Conservation (phyloP, 2,888 invertebrate species). For the Hypomecis punctinalis region DNA sequence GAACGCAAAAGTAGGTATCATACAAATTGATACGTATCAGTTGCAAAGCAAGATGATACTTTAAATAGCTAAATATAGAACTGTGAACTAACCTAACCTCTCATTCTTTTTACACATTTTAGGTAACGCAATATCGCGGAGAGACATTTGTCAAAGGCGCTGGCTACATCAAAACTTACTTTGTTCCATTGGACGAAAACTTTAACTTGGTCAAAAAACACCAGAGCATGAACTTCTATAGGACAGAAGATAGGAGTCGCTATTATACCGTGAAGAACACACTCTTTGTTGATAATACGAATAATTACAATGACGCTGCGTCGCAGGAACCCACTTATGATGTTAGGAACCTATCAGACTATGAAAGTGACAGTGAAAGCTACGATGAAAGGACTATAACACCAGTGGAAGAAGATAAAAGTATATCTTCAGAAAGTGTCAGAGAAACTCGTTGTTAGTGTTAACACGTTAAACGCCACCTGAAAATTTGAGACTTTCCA, state of each 20-base stretch:
- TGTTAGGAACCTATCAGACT: slow-evolving; percentile 52
- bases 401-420: slow-evolving; percentile 47
- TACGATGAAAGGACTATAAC: slow-evolving; percentile 41
- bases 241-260: slow-evolving; percentile 56
- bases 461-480: too few relatives aligned
- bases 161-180: slow-evolving; percentile 89
- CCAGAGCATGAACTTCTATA: slow-evolving; percentile 62
- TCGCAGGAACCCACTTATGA: slow-evolving; percentile 52
- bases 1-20: background rate
- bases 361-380: slow-evolving; percentile 45
- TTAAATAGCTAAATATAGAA: too few relatives aligned
- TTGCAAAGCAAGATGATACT: too few relatives aligned
- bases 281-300: slow-evolving; percentile 47
- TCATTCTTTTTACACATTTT: background rate
- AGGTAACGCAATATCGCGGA: slow-evolving; percentile 89
- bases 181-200: slow-evolving; percentile 87
- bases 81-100: background rate
- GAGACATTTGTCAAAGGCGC: slow-evolving; percentile 90
- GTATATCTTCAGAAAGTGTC: slow-evolving; percentile 55
- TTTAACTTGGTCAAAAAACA: slow-evolving; percentile 80
- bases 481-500: too few relatives aligned
- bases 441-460: slow-evolving; percentile 67
- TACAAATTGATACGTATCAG: too few relatives aligned
- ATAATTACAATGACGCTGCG: slow-evolving; percentile 28
- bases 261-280: slow-evolving; percentile 59